Percentiles rank a stretch among this genome's conserved stretches.
Conservation (phyloP, 1,140 invertebrate species). For the Oncopodura yosiiana region DNA sequence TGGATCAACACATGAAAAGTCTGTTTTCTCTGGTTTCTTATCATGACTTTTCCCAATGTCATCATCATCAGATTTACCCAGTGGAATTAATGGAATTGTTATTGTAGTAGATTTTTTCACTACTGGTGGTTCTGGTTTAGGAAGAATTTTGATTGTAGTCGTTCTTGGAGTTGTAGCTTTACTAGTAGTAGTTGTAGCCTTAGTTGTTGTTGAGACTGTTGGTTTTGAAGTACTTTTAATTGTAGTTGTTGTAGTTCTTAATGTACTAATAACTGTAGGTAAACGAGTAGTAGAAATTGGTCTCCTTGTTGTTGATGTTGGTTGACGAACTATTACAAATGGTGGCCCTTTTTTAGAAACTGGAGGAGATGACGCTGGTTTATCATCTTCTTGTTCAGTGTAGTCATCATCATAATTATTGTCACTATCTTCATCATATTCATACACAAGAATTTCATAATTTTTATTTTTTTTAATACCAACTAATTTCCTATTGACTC, state of each 20-base stretch:
- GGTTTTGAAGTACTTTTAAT: not conserved
- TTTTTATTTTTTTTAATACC: constrained; percentile 24
- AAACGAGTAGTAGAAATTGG: not conserved
- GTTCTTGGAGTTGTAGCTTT: not conserved
- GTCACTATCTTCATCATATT: constrained; percentile 8
- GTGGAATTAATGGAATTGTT: not conserved
- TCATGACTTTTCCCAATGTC: not conserved
- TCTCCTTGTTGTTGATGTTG: not conserved
- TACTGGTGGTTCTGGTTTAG: not conserved
- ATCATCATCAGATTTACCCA: not conserved
- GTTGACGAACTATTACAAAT: not conserved
- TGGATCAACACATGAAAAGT: constrained; percentile 13
- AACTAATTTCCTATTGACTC: constrained; percentile 10
- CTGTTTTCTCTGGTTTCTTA: not conserved
- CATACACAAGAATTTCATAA: constrained; percentile 23
- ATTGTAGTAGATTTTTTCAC: not conserved
- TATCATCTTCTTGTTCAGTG: not conserved
- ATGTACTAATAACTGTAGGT: not conserved
- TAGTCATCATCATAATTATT: not conserved
- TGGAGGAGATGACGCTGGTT: not conserved
- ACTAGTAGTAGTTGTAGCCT: not conserved
- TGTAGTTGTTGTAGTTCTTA: not conserved
- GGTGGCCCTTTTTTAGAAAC: not conserved
- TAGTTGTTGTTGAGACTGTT: constrained; percentile 3
- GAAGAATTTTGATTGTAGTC: not conserved